Evolutionary conservation across 2,797 vertebrate species (phyloP), one percentile per base, ranked within the genome.

Genomic region (Xyrichtys novacula): DNA sequence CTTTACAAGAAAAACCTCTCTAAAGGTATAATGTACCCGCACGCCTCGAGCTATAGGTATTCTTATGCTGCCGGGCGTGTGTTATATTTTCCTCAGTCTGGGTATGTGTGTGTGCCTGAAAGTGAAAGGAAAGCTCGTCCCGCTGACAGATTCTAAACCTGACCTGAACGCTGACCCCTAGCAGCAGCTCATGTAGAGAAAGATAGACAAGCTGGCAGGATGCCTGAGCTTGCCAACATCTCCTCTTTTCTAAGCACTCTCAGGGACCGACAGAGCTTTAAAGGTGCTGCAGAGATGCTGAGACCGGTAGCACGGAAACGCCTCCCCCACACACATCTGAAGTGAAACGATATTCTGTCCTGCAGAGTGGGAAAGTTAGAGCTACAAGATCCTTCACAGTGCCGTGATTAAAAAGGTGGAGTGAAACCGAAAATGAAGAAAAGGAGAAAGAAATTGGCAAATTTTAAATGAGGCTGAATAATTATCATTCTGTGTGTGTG

Each of bases 131-230:
- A 84, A 83, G 82, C 68, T 71, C 63, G 81, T 76, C 78, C 73
- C 23, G 43, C 85, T 88, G 88, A 89, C 77, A 79, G 76, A 89
- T 82, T 86, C 80, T 78, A 63, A 86, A 69, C 63, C 79, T 90
- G 91, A 89, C 91, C 91, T 85, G 75, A 85, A 77, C 65, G 9
- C 42, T 89, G 87, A 91, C 89, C 87, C 83, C 60, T 25, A 85
- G 81, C 86, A 85, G 84, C 76, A 72, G 76, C 65, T 73, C 78
- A 70, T 88, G 88, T 84, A 86, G 64, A 85, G 79, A 66, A 79
- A 89, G 90, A 91, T 61, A 78, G 90, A 91, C 88, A 88, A 67
- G 83, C 82, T 83, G 86, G 90, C 83, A 85, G 87, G 85, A 78
- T 53, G 70, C 84, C 83, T 63, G 50, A 74, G 77, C 80, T 76